These are phyloP conservation scores for Rhamnusium bicolor DNA, from an alignment of 2,888 invertebrate genomes.

Conservation along the genomic window DNA sequence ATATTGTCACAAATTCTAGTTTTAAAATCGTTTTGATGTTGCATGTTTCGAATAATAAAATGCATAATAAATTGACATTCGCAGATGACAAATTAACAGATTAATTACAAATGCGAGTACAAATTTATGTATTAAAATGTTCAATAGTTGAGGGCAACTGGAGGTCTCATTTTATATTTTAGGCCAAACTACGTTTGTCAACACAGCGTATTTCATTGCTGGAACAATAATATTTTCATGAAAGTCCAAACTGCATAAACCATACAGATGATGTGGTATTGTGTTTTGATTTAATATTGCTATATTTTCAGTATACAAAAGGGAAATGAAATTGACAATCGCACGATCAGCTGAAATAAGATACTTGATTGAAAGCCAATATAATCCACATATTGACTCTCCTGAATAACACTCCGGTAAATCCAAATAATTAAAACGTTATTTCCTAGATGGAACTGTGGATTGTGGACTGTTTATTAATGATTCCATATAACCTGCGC, in stretches of 20 bases:
- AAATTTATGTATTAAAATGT: neutral
- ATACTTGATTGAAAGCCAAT: neutral
- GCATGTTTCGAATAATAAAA: too few species aligned
- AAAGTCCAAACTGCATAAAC: neutral
- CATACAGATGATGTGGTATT: neutral
- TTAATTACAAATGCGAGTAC: neutral
- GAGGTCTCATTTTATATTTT: neutral
- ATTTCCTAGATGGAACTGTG: neutral
- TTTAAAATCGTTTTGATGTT: too few species aligned
- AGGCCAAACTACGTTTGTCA: neutral
- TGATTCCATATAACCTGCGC: neutral
- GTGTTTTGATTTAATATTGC: neutral
- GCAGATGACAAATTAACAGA: too few species aligned
- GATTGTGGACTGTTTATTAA: neutral
- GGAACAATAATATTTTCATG: neutral
- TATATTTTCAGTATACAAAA: neutral
- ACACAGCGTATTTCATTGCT: neutral
- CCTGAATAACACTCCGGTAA: neutral
- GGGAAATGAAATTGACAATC: neutral
- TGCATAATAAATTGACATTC: too few species aligned
- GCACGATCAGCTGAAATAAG: neutral
- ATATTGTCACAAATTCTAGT: too few species aligned
- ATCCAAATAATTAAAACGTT: neutral
- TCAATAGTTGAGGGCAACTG: neutral
- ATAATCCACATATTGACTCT: neutral